Conservation (phyloP, 2,888 invertebrate genomes). For the Sturmia bella region DNA sequence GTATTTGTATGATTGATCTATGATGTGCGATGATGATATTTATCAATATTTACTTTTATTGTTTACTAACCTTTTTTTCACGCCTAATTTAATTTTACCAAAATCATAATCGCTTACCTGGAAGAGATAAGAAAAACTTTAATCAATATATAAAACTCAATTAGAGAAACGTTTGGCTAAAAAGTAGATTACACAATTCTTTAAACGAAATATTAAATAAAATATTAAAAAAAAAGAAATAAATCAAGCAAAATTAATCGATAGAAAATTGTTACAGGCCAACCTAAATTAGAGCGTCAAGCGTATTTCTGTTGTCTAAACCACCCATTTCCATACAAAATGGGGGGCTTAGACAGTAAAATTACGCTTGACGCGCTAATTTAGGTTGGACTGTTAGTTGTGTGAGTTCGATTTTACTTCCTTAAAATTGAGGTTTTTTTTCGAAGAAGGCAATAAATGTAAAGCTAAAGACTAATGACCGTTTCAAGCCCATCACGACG, state of each 20-base stretch:
- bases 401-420: too few relatives aligned
- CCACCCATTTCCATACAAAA: too few relatives aligned
- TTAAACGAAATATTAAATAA: neutral
- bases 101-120: conserved; percentile 45
- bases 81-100: conserved; percentile 4
- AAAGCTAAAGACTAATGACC: too few relatives aligned
- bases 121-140: conserved; percentile 2
- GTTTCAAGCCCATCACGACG: too few relatives aligned
- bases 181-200: neutral
- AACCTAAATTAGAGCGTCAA: too few relatives aligned
- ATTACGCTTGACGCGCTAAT: too few relatives aligned
- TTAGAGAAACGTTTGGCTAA: neutral
- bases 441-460: too few relatives aligned
- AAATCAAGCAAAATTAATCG: neutral
- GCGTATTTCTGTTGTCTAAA: too few relatives aligned
- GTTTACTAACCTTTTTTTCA: neutral
- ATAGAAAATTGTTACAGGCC: too few relatives aligned
- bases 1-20: conserved; percentile 29
- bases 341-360: too few relatives aligned
- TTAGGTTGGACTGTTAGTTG: too few relatives aligned
- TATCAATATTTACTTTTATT: conserved; percentile 53
- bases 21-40: neutral
- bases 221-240: neutral
- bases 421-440: too few relatives aligned
- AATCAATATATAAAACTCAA: conserved; percentile 20